Percentiles rank a stretch among this genome's conserved stretches.
These are phyloP conservation scores for Mallotus villosus DNA, from an alignment of 2,797 vertebrate genomes.

Conservation along the genomic window DNA sequence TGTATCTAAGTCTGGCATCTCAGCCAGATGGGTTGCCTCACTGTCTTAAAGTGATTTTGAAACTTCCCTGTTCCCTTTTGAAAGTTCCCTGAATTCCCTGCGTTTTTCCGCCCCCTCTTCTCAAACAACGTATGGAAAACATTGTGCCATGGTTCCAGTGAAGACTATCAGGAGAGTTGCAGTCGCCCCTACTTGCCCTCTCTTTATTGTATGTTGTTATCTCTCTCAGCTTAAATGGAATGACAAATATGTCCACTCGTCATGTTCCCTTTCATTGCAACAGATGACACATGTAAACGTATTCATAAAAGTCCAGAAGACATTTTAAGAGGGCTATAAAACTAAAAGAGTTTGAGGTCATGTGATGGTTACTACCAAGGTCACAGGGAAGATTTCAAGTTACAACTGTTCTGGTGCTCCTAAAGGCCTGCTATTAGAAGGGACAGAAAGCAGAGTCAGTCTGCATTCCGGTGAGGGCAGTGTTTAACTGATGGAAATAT, in stretches of 20 bases:
- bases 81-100: slow-evolving; percentile 56
- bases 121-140: slow-evolving; percentile 57
- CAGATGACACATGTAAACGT: slow-evolving; percentile 23
- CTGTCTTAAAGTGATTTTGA: slow-evolving; percentile 34
- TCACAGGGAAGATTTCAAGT: slow-evolving; percentile 45
- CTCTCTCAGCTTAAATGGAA: slow-evolving; percentile 4
- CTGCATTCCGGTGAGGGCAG: slow-evolving; percentile 58
- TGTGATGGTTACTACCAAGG: slow-evolving; percentile 29
- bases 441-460: slow-evolving; percentile 55
- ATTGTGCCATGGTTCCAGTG: slow-evolving; percentile 35
- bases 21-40: too few relatives aligned
- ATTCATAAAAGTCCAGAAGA: slow-evolving; percentile 41
- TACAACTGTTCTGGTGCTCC: slow-evolving; percentile 40
- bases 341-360: slow-evolving; percentile 40
- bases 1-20: too few relatives aligned
- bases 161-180: slow-evolving; percentile 22
- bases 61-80: slow-evolving; percentile 46
- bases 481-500: slow-evolving; percentile 29
- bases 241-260: slow-evolving; percentile 32
- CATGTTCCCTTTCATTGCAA: slow-evolving; percentile 9
- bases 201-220: slow-evolving; percentile 10
- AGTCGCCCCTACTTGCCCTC: slow-evolving; percentile 21
- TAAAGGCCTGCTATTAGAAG: slow-evolving; percentile 38
- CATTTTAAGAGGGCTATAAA: slow-evolving; percentile 44
- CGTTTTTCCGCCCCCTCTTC: slow-evolving; percentile 30